These are phyloP conservation scores for Agrypnus murinus DNA, from an alignment of 2,888 invertebrate genomes.

Conservation along the genomic window DNA sequence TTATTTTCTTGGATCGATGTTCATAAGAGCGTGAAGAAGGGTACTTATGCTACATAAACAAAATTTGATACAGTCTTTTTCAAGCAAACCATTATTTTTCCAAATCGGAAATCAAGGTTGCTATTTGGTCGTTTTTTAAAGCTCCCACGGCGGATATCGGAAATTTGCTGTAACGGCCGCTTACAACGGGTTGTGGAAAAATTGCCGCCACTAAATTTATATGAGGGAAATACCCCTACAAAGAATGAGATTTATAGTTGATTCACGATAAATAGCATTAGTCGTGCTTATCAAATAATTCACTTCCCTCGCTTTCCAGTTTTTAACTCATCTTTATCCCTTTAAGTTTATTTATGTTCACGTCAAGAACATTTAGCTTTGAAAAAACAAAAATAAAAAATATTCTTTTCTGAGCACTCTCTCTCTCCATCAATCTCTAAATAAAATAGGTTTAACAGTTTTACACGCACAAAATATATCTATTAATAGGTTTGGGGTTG, in stretches of 20 bases:
- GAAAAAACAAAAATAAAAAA: too few species aligned
- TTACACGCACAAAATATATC: too few species aligned
- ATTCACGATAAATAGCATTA: conserved; percentile 46
- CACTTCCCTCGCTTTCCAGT: conserved; percentile 42
- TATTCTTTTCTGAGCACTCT: too few species aligned
- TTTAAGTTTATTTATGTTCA: background rate
- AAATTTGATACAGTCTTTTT: conserved; percentile 49
- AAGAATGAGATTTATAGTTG: conserved; percentile 46
- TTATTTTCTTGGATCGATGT: conserved; percentile 48
- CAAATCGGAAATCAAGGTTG: conserved; percentile 51
- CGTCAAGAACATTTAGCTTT: background rate
- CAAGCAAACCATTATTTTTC: conserved; percentile 50
- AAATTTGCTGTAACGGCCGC: conserved; percentile 50
- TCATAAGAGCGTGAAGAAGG: conserved; percentile 43
- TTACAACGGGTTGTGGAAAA: conserved; percentile 40
- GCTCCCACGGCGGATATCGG: conserved; percentile 50
- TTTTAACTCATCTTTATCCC: conserved; percentile 22
- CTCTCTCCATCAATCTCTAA: too few species aligned
- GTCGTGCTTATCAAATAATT: conserved; percentile 44
- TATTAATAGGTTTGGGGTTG: too few species aligned
- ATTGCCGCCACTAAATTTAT: conserved; percentile 47
- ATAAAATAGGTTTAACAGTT: too few species aligned
- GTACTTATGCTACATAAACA: conserved; percentile 51
- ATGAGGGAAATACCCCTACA: conserved; percentile 38
- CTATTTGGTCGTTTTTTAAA: conserved; percentile 47